phyloP scores from a whole-genome alignment of 2,113 vertebrate species.

The Platysteira castanea region DNA sequence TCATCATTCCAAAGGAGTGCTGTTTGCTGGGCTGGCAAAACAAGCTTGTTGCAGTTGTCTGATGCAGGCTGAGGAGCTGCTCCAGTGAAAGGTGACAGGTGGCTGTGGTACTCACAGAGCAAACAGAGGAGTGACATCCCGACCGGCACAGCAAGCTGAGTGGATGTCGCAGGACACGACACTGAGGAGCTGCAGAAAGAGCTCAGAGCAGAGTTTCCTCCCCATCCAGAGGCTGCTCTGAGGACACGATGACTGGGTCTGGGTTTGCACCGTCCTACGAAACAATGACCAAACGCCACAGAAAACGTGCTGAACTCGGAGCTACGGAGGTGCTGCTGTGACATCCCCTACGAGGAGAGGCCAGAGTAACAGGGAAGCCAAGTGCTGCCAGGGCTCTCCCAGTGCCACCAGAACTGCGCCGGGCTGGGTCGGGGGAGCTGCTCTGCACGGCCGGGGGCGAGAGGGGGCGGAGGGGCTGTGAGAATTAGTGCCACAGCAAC shows the following conservation, averaged over 20 bases:
- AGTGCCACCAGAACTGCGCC: fast-evolving
- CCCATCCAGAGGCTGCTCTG: neutral
- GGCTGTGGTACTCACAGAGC: neutral
- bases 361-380: neutral
- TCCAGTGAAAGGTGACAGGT: neutral
- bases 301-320: neutral
- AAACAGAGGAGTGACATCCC: neutral
- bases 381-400: neutral
- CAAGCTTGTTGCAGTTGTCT: neutral
- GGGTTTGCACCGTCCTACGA: neutral
- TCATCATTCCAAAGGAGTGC: neutral
- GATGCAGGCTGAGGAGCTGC: neutral
- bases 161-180: neutral
- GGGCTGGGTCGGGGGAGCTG: fast-evolving
- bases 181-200: neutral
- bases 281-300: neutral
- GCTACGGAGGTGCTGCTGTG: neutral
- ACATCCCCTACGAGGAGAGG: neutral
- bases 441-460: fast-evolving
- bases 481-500: neutral
- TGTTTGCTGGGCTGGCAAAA: neutral
- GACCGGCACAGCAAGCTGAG: neutral
- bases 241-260: fast-evolving
- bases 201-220: neutral
- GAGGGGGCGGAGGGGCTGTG: fast-evolving